Percentiles rank a stretch among this genome's conserved stretches.
These are phyloP conservation scores for Tinea pellionella DNA, from an alignment of 2,888 invertebrate genomes.

Conservation along the genomic window DNA sequence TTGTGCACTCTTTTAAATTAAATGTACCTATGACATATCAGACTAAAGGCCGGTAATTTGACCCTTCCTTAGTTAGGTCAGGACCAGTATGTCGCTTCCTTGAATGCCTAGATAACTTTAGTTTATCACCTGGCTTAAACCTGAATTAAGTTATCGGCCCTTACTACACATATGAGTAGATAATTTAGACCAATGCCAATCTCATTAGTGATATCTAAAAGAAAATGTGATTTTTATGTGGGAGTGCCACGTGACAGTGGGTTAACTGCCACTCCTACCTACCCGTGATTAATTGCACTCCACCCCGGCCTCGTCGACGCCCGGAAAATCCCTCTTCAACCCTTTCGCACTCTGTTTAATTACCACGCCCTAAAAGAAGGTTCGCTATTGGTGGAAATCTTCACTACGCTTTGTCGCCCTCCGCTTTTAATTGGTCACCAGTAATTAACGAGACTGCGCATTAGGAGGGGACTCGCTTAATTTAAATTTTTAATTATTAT, in stretches of 20 bases:
- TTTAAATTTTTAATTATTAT: conserved; percentile 65
- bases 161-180: background rate
- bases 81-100: too few relatives aligned
- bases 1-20: too few relatives aligned
- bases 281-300: conserved; percentile 54
- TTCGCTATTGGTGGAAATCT: conserved; percentile 41
- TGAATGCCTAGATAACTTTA: too few relatives aligned
- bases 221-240: conserved; percentile 22
- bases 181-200: conserved; percentile 18
- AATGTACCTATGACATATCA: too few relatives aligned
- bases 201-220: conserved; percentile 13
- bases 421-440: conserved; percentile 59
- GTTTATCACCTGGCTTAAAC: too few relatives aligned
- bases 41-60: too few relatives aligned
- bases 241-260: conserved; percentile 23
- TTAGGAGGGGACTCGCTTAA: conserved; percentile 55
- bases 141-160: too few relatives aligned
- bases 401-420: conserved; percentile 41
- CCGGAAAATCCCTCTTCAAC: conserved; percentile 58
- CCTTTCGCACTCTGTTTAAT: conserved; percentile 60
- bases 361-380: conserved; percentile 62
- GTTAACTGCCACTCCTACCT: conserved; percentile 30
- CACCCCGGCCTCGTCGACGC: conserved; percentile 33
- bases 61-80: too few relatives aligned
- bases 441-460: conserved; percentile 62